Conservation (phyloP, 2,888 invertebrate species). For the Empis stercorea region DNA sequence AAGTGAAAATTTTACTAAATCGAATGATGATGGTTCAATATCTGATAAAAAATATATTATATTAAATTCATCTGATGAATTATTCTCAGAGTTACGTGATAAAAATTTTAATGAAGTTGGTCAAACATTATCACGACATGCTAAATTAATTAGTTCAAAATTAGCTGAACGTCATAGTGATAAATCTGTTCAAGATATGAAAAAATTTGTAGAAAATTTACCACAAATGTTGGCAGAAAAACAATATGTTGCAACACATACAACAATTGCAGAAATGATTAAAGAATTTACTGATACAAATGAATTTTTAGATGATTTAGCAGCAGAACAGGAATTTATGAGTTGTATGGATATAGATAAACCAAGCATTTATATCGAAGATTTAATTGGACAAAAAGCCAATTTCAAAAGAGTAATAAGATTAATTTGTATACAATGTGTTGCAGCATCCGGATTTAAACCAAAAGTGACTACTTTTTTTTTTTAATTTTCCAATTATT, state of each 20-base stretch:
- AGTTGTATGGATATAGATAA: constrained; percentile 87
- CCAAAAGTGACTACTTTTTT: constrained; percentile 53
- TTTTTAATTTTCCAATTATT: neutral
- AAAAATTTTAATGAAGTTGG: constrained; percentile 88
- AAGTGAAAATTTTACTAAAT: constrained; percentile 65
- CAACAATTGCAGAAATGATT: constrained; percentile 85
- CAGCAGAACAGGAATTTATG: constrained; percentile 83
- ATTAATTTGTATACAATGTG: constrained; percentile 84
- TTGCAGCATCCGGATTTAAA: constrained; percentile 85
- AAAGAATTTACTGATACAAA: constrained; percentile 67
- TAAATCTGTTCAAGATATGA: constrained; percentile 89
- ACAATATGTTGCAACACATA: constrained; percentile 75
- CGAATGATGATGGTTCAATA: constrained; percentile 39
- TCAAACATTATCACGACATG: constrained; percentile 69
- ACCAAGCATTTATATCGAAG: constrained; percentile 78
- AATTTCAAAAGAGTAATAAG: constrained; percentile 73
- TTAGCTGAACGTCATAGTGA: constrained; percentile 73
- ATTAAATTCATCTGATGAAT: constrained; percentile 77
- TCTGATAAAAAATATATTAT: constrained; percentile 61
- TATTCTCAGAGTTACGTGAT: constrained; percentile 81
- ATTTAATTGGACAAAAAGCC: constrained; percentile 74
- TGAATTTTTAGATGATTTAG: constrained; percentile 64
- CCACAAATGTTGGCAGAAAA: constrained; percentile 80
- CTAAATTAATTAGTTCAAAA: constrained; percentile 72
- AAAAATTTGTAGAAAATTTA: constrained; percentile 78